These are phyloP conservation scores for Odocoileus hemionus DNA, from an alignment of 2,113 vertebrate genomes.

Conservation along the genomic window DNA sequence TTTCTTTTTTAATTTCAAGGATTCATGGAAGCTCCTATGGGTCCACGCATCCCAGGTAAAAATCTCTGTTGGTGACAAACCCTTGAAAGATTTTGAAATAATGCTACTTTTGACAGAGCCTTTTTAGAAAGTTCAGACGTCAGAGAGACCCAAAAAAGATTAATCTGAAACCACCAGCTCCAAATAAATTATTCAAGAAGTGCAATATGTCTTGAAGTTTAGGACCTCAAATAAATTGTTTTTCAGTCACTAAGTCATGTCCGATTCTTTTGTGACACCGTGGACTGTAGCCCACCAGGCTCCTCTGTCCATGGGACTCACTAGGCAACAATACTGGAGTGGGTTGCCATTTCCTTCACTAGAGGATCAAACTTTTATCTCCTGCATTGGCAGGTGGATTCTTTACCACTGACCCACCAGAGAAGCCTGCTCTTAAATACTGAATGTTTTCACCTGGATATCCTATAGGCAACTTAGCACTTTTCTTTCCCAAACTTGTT, in stretches of 20 bases:
- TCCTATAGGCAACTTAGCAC: not conserved
- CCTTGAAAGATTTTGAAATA: not conserved
- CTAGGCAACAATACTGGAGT: not conserved
- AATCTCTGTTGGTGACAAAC: not conserved
- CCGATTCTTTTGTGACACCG: not conserved
- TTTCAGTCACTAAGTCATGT: not conserved
- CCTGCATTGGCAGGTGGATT: not conserved
- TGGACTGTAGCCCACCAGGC: not conserved
- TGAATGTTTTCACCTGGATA: not conserved
- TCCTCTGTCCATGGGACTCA: not conserved
- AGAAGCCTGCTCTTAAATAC: not conserved
- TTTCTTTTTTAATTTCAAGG: not conserved
- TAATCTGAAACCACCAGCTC: not conserved
- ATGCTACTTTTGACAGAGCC: not conserved
- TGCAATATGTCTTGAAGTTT: not conserved
- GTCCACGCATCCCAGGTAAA: not conserved
- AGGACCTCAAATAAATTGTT: not conserved
- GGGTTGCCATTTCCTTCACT: not conserved
- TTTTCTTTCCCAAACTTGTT: not conserved
- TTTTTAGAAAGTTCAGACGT: not conserved
- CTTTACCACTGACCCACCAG: not conserved
- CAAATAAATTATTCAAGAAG: not conserved
- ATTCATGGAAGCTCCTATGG: not conserved
- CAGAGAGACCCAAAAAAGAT: not conserved
- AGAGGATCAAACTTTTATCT: not conserved